Base-by-base conservation (phyloP, 2,113 vertebrate genomes). In the Gavia stellata region DNA sequence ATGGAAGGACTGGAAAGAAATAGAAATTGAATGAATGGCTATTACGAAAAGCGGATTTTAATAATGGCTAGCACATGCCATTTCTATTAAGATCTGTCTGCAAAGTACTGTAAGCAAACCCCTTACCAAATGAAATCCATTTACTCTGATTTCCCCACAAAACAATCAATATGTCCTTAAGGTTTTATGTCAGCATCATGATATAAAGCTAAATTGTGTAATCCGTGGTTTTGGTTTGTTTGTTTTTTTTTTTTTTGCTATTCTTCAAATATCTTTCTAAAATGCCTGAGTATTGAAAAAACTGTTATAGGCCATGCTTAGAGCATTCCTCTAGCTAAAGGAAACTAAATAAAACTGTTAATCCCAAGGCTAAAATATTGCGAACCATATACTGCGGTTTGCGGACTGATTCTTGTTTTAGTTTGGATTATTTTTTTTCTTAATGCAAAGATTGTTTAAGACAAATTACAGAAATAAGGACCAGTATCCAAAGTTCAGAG, bases 321-420 rank as follows among this genome's bases (percentile, higher is more conserved):
- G 34, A 73, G 47, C 28, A 88, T 72, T 95, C 23, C 24, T 50
- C 8, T 72, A 71, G 71, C 58, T 81, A 73, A 86, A 73, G 34
- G 49, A 94, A 95, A 88, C 5, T 9, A 79, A 96, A 75, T 40
- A 86, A 95, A 96, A 92, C 75, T 29, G 56, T 77, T 94, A 94
- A 95, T 95, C 65, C 52, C 19, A 73, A 49, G 44, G 67, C 49
- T 33, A 70, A 88, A 62, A 83, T n/a, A 72, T 17, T 55, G 9
- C 6, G 5, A 38, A 61, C 9, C 73, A 16, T 45, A 66, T 84
- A 81, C 15, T 90, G 50, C 65, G 92, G 40, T 79, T 88, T 95
- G 89, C 17, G 2, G 28, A 58, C 53, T 40, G 14, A 56, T 15
- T 73, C 11, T 70, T 82, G 5, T 2, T 73, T 71, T 59, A 50